Evolutionary conservation across 2,113 vertebrate species (phyloP).

Genomic region (Xyliphius kryptos): DNA sequence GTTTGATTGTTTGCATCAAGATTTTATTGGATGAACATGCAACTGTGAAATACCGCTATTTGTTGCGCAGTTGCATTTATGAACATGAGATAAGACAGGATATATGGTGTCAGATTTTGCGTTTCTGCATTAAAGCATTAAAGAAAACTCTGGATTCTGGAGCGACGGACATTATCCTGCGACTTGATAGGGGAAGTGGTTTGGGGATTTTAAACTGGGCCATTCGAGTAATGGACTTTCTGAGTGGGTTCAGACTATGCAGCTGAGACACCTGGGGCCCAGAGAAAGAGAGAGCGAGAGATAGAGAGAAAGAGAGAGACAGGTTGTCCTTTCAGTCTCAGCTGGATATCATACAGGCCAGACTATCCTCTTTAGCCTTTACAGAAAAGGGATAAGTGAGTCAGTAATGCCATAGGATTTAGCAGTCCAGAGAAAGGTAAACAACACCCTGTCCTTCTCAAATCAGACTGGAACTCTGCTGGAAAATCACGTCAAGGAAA

Average conservation of each 20-base stretch:
- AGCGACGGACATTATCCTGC: neutral
- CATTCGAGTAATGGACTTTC: constrained; percentile 28
- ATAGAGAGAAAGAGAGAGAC: constrained; percentile 28
- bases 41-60: too few relatives aligned
- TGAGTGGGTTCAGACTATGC: constrained; percentile 40
- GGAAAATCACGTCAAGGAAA: neutral
- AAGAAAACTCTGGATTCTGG: neutral
- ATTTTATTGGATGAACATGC: too few relatives aligned
- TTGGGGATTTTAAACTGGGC: constrained; percentile 22
- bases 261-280: constrained; percentile 47
- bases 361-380: constrained; percentile 44
- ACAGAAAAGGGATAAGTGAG: constrained; percentile 33
- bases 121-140: neutral
- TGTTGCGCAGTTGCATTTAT: too few relatives aligned
- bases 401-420: constrained; percentile 3
- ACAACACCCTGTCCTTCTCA: neutral
- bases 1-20: too few relatives aligned
- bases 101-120: too few relatives aligned
- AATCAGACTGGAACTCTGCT: neutral
- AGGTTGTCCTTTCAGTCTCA: constrained; percentile 46
- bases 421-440: neutral
- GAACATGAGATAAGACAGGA: too few relatives aligned
- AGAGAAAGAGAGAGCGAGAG: constrained; percentile 29
- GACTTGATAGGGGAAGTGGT: neutral
- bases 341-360: constrained; percentile 53